Conservation (phyloP, 2,113 vertebrate species). For the Apeltes quadracus region DNA sequence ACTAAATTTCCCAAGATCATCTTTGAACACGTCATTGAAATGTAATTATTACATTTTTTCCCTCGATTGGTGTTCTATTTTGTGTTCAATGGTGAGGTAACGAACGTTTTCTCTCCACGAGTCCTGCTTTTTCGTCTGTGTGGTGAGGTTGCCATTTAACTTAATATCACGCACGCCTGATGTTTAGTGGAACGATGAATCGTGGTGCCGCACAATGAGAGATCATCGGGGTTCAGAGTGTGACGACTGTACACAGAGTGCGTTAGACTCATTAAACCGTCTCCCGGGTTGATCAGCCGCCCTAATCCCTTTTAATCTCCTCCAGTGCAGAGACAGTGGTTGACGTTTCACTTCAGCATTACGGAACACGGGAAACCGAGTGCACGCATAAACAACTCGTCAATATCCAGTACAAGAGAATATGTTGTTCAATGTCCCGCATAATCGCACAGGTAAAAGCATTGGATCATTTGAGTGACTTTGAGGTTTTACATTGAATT, state of each 20-base stretch:
- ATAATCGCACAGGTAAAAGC: not conserved
- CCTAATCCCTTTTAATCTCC: constrained; percentile 43
- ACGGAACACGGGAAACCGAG: not conserved
- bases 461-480: no score
- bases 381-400: not conserved
- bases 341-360: constrained; percentile 26
- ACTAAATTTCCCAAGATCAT: not conserved
- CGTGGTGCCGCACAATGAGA: not conserved
- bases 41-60: not conserved
- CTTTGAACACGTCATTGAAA: not conserved
- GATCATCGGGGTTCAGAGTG: not conserved
- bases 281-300: constrained; percentile 20
- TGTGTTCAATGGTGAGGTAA: no score
- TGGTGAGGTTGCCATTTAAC: not conserved
- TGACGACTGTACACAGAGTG: not conserved
- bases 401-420: not conserved
- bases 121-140: constrained; percentile 3
- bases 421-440: not conserved
- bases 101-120: not conserved
- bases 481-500: not conserved
- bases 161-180: not conserved
- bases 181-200: constrained; percentile 5
- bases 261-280: not conserved
- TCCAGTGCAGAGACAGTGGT: constrained; percentile 12
- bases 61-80: not conserved